A percentile compares a stretch with the other conserved stretches of the same genome.
Conservation (phyloP, 2,797 vertebrate species). For the Hemitrygon akajei region DNA sequence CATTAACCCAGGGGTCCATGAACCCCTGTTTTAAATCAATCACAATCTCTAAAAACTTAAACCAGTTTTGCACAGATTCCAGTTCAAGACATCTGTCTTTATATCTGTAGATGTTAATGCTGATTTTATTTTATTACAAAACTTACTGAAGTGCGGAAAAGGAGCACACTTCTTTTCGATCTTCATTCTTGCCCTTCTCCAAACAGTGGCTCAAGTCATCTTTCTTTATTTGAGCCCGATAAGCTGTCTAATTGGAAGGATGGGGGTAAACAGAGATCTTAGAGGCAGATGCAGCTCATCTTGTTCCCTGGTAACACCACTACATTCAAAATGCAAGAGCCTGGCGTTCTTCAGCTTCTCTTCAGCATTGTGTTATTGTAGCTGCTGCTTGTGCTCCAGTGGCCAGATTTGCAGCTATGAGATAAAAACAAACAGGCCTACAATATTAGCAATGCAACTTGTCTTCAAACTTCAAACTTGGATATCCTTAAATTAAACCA, state of each 20-base stretch:
- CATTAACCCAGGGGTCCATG: too few species aligned
- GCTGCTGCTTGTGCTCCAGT: background rate
- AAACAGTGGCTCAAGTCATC: background rate
- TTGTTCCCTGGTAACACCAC: background rate
- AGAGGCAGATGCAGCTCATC: background rate
- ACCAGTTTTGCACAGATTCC: background rate
- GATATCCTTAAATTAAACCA: background rate
- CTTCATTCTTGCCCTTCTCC: too few species aligned
- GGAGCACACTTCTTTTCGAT: background rate
- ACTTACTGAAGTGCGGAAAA: background rate
- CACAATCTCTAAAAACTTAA: background rate
- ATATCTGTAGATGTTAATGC: too few species aligned
- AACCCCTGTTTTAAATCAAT: background rate
- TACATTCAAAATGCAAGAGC: background rate
- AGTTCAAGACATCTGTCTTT: background rate
- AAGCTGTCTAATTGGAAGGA: background rate
- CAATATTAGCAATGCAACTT: background rate
- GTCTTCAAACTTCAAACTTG: background rate
- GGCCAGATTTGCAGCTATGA: background rate
- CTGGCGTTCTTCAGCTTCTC: background rate
- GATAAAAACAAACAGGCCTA: background rate
- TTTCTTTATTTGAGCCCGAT: background rate
- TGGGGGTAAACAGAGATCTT: too few species aligned
- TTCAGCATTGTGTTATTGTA: background rate
- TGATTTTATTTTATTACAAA: background rate